Percentiles rank a stretch among this genome's conserved stretches.
Evolutionary conservation across 2,888 invertebrate species (phyloP).

Genomic region (Mayetiola destructor): DNA sequence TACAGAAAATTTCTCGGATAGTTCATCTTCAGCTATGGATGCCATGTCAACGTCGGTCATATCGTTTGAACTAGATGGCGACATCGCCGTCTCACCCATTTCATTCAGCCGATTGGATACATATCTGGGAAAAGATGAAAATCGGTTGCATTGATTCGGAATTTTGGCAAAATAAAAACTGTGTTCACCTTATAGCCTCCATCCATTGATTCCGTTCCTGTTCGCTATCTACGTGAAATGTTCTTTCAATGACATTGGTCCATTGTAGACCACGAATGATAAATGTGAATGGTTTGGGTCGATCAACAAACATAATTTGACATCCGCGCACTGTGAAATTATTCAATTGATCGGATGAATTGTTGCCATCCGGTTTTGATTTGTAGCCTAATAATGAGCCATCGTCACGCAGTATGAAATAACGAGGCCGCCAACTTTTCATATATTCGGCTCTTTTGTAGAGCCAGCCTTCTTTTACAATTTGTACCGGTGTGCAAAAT

Average conservation of each 20-base stretch:
- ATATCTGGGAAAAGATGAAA: conserved; percentile 38
- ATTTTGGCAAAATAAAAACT: neutral
- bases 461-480: conserved; percentile 92
- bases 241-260: conserved; percentile 95
- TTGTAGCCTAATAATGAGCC: conserved; percentile 93
- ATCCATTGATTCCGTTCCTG: conserved; percentile 33
- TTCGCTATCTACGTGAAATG: conserved; percentile 87
- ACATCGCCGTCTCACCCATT: conserved; percentile 35
- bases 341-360: conserved; percentile 77
- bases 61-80: conserved; percentile 36
- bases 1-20: conserved; percentile 51
- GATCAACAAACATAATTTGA: conserved; percentile 92
- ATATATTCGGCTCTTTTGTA: conserved; percentile 97
- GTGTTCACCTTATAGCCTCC: conserved; percentile 30
- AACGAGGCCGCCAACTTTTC: conserved; percentile 93
- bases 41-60: conserved; percentile 49
- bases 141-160: neutral
- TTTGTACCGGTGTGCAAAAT: conserved; percentile 19
- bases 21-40: conserved; percentile 42
- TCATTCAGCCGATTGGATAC: conserved; percentile 34
- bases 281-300: conserved; percentile 92
- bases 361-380: conserved; percentile 67
- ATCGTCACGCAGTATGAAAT: conserved; percentile 88
- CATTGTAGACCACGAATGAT: conserved; percentile 93
- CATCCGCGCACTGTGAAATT: conserved; percentile 97